A percentile compares a stretch with the other conserved stretches of the same genome.
phyloP scores from a whole-genome alignment of 1,140 invertebrate species.

The Cydia strobilella region DNA sequence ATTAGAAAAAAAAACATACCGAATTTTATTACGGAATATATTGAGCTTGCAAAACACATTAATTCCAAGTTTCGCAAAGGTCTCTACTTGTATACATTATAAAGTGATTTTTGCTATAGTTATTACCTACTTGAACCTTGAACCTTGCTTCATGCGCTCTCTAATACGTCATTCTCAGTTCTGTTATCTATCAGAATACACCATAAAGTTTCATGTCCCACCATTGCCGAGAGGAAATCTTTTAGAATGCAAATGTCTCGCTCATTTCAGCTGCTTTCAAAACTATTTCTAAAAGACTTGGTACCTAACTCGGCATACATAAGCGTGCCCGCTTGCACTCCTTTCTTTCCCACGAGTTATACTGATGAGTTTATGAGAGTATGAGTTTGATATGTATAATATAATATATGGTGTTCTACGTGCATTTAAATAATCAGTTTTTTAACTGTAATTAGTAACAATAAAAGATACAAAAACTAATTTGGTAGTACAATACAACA shows the following conservation, averaged over 20 bases:
- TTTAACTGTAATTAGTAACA: no score
- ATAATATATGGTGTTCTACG: not conserved
- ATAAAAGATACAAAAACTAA: no score
- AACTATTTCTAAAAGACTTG: slow-evolving; percentile 59
- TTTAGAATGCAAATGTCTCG: slow-evolving; percentile 66
- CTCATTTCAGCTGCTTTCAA: slow-evolving; percentile 61
- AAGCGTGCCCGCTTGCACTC: slow-evolving; percentile 46
- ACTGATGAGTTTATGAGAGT: no score
- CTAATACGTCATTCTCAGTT: not conserved
- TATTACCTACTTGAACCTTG: no score
- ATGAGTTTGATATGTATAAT: slow-evolving; percentile 36
- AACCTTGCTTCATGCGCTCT: not conserved
- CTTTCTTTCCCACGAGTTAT: slow-evolving; percentile 43
- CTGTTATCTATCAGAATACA: slow-evolving; percentile 18
- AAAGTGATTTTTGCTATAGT: no score
- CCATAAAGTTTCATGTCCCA: slow-evolving; percentile 54
- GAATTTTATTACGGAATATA: no score
- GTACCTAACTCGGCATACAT: slow-evolving; percentile 55
- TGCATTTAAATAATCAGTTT: no score
- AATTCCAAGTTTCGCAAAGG: no score
- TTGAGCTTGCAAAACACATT: no score
- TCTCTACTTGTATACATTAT: no score
- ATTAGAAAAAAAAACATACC: no score
- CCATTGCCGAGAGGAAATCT: slow-evolving; percentile 48
- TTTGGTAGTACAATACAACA: no score